phyloP scores from a whole-genome alignment of 2,888 invertebrate genomes.

The Napeogenes sylphis region DNA sequence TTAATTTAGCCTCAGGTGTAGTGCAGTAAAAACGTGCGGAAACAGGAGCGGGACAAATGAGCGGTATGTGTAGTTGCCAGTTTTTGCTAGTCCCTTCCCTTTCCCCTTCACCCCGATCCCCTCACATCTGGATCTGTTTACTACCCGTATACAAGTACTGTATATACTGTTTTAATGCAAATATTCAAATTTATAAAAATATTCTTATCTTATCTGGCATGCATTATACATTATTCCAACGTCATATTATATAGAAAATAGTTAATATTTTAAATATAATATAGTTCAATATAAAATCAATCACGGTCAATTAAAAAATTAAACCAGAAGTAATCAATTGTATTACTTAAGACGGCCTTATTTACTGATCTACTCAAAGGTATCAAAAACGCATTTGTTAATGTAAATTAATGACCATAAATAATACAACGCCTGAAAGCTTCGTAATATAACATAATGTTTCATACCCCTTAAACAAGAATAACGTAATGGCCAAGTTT shows the following conservation, averaged over 20 bases:
- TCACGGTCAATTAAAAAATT: too few species aligned
- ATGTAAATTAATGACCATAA: neutral
- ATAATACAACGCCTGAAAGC: neutral
- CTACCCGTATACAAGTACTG: neutral
- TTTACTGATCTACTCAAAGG: neutral
- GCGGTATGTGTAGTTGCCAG: slow-evolving; percentile 17
- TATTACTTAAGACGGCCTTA: too few species aligned
- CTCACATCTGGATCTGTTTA: neutral
- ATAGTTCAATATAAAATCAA: too few species aligned
- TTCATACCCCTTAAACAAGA: slow-evolving; percentile 10
- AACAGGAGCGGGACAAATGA: slow-evolving; percentile 32
- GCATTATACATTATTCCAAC: neutral
- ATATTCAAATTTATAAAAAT: neutral
- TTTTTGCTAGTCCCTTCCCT: slow-evolving; percentile 12
- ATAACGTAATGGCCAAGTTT: slow-evolving; percentile 11
- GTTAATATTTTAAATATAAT: too few species aligned
- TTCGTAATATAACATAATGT: slow-evolving; percentile 8
- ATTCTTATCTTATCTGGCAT: neutral
- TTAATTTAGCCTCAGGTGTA: slow-evolving; percentile 28
- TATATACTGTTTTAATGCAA: slow-evolving; percentile 1
- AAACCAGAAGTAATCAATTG: too few species aligned
- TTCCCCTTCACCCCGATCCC: neutral
- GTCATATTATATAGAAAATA: neutral
- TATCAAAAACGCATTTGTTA: slow-evolving; percentile 1
- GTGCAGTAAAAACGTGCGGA: slow-evolving; percentile 32